Evolutionary conservation across 1,140 invertebrate genomes (phyloP).

Genomic region (Cherax quadricarinatus): DNA sequence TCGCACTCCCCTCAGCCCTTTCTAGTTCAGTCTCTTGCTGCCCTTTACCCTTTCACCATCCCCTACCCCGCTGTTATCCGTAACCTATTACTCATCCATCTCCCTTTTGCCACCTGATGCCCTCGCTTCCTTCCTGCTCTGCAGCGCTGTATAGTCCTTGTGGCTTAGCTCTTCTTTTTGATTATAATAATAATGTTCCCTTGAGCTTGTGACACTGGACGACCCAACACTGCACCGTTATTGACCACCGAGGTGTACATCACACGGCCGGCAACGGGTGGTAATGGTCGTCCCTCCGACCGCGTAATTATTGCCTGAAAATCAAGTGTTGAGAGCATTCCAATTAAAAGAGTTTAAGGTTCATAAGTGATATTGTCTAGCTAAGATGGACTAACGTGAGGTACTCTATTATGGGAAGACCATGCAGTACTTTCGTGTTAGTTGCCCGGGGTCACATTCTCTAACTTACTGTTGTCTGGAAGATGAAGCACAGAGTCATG

Average conservation of each 20-base stretch:
- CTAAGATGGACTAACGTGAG: background rate
- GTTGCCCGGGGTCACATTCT: background rate
- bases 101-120: too few species aligned
- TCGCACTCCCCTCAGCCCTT: too few species aligned
- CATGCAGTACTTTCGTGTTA: background rate
- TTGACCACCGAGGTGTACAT: background rate
- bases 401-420: background rate
- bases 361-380: background rate
- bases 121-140: too few species aligned
- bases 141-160: too few species aligned
- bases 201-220: slow-evolving; percentile 14
- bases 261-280: slow-evolving; percentile 2
- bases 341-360: background rate
- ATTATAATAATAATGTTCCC: too few species aligned
- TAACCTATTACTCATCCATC: too few species aligned
- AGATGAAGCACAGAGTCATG: background rate
- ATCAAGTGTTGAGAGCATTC: background rate
- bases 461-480: background rate
- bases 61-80: too few species aligned
- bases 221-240: slow-evolving; percentile 22
- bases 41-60: too few species aligned
- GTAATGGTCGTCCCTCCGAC: background rate
- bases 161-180: too few species aligned
- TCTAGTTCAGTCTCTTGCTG: too few species aligned
- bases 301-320: background rate